Conservation (phyloP, 2,797 vertebrate genomes). For the Harpagifer antarcticus region DNA sequence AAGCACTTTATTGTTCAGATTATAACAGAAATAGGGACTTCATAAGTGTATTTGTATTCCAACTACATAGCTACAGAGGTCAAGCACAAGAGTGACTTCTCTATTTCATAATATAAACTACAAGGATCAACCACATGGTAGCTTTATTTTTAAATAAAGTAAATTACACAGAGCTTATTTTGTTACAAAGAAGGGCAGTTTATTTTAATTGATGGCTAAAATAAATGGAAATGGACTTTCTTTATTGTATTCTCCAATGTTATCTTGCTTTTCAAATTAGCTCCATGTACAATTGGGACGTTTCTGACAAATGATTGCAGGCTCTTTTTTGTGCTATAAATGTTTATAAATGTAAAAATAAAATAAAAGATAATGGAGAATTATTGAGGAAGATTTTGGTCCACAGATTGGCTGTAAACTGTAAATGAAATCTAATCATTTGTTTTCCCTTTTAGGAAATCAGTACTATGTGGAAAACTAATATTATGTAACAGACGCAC, state of each 20-base stretch:
- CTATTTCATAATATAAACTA: background rate
- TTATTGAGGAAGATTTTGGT: background rate
- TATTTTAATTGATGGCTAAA: background rate
- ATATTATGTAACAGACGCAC: background rate
- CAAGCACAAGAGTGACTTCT: too few species aligned
- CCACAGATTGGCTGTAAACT: background rate
- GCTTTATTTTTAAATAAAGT: background rate
- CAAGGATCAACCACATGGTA: background rate
- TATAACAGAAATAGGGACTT: too few species aligned
- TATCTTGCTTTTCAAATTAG: background rate
- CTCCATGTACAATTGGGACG: background rate
- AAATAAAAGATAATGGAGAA: background rate
- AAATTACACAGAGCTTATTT: background rate
- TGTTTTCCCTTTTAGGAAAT: constrained; percentile 1
- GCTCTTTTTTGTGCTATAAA: background rate
- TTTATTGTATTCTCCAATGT: background rate
- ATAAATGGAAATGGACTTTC: background rate
- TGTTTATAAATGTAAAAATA: background rate
- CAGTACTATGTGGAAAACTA: background rate
- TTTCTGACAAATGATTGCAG: background rate
- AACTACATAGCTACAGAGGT: background rate
- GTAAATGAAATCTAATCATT: background rate
- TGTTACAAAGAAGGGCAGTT: background rate
- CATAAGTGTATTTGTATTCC: too few species aligned
- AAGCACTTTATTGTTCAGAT: background rate